Base-by-base conservation (phyloP, 2,113 vertebrate genomes). In the Glareola pratincola region DNA sequence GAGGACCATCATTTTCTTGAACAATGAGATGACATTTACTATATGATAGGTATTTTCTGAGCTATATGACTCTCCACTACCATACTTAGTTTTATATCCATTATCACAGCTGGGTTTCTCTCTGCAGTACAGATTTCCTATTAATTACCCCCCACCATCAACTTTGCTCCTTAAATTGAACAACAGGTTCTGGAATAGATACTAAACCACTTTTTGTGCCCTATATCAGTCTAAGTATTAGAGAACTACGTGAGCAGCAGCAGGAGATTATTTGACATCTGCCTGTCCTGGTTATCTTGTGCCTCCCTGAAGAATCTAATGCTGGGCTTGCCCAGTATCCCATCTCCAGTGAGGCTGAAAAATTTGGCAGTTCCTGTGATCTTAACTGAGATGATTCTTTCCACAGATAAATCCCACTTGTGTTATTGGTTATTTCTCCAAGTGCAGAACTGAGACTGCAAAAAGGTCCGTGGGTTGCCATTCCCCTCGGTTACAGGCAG, bases 21-120 rank as follows among this genome's bases (percentile, higher is more conserved):
- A 89, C 68, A 92, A 94, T 89, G 83, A 78, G 64, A 47, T 89
- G 69, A 68, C 80, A 92, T 92, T 93, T 81, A 71, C 64, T 75
- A 56, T 45, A 71, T 20, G 51, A 50, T 81, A 74, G 53, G 30
- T 82, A 64, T 92, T 96, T 94, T 91, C 79, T 43, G 77, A 76
- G 43, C 79, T 91, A 45, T 78, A 41, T 1, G 2, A 48, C 80
- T 81, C 51, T 93, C 73, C 37, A 78, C 24, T 50, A 71, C 30
- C 56, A 51, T 32, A 56, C 47, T 53, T 91, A 34, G 59, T 93
- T 87, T 90, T 75, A 45, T 60, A 75, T 75, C 60, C 75, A 69
- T 92, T 94, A 87, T 56, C 76, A 94, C 88, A 78, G 64, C 64
- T 89, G 85, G 51, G 39, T 81, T 93, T 75, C 83, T 78, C 73